Percentiles rank a stretch among this genome's conserved stretches.
Conservation (phyloP, 2,797 vertebrate genomes). For the Cyprinodon diabolis region DNA sequence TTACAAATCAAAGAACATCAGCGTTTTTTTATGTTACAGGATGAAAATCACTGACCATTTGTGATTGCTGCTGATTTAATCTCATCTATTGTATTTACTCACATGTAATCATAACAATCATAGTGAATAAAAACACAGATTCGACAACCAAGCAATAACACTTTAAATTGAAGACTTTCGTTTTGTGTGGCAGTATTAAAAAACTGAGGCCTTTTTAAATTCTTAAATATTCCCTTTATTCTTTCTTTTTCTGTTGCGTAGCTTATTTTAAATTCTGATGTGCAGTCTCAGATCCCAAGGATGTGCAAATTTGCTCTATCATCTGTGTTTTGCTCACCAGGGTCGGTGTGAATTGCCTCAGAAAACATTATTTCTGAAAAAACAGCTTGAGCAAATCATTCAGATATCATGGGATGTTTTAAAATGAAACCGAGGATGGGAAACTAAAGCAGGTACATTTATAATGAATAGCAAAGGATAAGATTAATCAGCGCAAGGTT, state of each 20-base stretch:
- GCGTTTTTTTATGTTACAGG: not conserved
- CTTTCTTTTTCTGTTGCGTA: not conserved
- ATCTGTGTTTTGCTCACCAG: slow-evolving; percentile 33
- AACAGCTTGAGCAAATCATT: slow-evolving; percentile 62
- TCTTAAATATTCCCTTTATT: slow-evolving; percentile 6
- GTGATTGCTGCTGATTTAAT: slow-evolving; percentile 25
- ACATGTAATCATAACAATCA: slow-evolving; percentile 9
- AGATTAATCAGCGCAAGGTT: slow-evolving; percentile 74
- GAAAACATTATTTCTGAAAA: slow-evolving; percentile 63
- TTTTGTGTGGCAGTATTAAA: slow-evolving; percentile 2
- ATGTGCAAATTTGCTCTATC: slow-evolving; percentile 10
- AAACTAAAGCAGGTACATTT: slow-evolving; percentile 67
- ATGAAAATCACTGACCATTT: slow-evolving; percentile 7
- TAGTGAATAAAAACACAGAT: not conserved
- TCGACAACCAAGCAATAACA: not conserved
- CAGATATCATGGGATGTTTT: slow-evolving; percentile 55
- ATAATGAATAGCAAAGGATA: slow-evolving; percentile 71
- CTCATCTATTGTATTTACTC: slow-evolving; percentile 7
- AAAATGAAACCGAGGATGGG: slow-evolving; percentile 47
- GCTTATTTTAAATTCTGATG: slow-evolving; percentile 17
- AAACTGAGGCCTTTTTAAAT: not conserved
- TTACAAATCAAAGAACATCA: slow-evolving; percentile 13
- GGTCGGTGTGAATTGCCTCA: slow-evolving; percentile 47
- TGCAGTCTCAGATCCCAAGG: not conserved
- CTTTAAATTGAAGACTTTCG: slow-evolving; percentile 8